Evolutionary conservation across 2,888 invertebrate species (phyloP), one percentile per base, ranked within the genome.

Genomic region (Chironomus riparius): DNA sequence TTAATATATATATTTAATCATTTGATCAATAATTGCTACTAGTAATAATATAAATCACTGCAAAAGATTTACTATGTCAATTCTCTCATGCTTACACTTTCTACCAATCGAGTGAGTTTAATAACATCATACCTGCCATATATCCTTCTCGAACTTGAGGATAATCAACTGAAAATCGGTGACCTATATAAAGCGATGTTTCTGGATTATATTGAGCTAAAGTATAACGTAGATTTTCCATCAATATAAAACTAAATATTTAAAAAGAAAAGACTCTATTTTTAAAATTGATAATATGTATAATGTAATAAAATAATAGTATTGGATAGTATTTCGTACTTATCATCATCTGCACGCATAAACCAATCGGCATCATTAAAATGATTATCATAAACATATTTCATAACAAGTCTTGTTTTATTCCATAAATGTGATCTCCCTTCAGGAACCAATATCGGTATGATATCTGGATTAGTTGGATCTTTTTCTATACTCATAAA

Each of bases 331-430:
- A 78, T 77, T 18, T 15, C 90, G 87, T 82, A 93, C 87, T 98
- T 98, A 81, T 98, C 98, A 83, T 98, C 98, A 81, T 98, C 98
- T 13, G 98, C 98, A 83, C 99, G 99, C 80, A 98, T 86, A 83
- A 99, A 98, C 97, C 97, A 98, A 83, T 98, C 97, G 1, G 92
- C 94, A 76, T 96, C 89, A 79, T 95, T 87, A 71, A 90, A 85
- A 82, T 97, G 91, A 81, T 96, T 86, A 79, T 93, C 87, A 81
- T 95, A 93, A 18, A 94, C 90, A 81, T 96, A 95, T 80, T 90
- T 89, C 82, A 95, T 97, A 0, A 97, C 97, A 79, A 91, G 93
- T 84, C 97, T 97, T 0, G 98, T 98, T 86, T 98, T 99, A 3
- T 91, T 95, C 98, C 98, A 99, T n/a, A 99, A 86, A 81, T 91